phyloP scores from a whole-genome alignment of 2,113 vertebrate species.

The Sterna hirundo region DNA sequence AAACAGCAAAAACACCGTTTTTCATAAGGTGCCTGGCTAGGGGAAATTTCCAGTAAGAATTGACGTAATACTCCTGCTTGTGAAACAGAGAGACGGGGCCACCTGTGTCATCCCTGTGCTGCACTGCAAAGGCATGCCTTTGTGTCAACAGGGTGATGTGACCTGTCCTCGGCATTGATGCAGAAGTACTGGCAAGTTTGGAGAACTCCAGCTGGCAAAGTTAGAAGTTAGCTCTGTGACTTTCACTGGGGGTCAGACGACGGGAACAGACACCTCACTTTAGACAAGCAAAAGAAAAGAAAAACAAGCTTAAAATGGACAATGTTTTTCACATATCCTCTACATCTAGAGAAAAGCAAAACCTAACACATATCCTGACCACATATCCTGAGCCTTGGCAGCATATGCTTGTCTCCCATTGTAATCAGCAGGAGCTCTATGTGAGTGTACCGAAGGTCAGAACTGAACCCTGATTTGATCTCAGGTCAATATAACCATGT shows the following conservation, averaged over 20 bases:
- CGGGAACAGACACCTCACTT: background rate
- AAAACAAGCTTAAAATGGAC: background rate
- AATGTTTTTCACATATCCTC: background rate
- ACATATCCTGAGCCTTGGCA: background rate
- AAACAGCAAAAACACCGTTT: background rate
- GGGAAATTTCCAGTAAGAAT: background rate
- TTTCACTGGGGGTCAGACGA: background rate
- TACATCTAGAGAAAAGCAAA: background rate
- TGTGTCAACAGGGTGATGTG: background rate
- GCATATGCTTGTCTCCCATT: background rate
- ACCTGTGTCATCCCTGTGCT: background rate
- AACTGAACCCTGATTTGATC: background rate
- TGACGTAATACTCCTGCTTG: background rate
- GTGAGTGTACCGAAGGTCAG: background rate
- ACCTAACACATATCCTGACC: background rate
- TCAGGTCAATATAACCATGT: background rate
- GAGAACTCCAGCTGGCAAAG: background rate
- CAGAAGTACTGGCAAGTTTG: background rate
- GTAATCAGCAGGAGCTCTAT: background rate
- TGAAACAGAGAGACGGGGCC: background rate
- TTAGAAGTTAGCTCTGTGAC: background rate
- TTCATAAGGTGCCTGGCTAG: background rate
- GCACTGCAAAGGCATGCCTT: background rate
- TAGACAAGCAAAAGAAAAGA: background rate
- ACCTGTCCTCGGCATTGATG: background rate